A percentile compares a stretch with the other conserved stretches of the same genome.
Conservation (phyloP, 2,113 vertebrate species). For the Irena cyanogastra region DNA sequence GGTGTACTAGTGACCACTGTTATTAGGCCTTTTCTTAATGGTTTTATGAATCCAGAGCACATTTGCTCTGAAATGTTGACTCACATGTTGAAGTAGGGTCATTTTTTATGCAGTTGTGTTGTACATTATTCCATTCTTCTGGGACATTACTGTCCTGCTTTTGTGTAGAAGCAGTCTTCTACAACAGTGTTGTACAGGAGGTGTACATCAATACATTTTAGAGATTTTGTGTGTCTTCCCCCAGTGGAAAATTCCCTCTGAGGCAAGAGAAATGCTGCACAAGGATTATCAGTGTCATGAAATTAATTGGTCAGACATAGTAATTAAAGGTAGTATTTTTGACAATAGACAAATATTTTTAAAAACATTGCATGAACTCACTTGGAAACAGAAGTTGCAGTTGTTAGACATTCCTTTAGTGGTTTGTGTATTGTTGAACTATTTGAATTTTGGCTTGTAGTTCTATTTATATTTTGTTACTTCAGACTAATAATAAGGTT, state of each 20-base stretch:
- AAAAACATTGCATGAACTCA: background rate
- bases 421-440: background rate
- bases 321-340: background rate
- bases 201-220: background rate
- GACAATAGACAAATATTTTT: background rate
- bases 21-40: background rate
- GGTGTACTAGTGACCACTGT: background rate
- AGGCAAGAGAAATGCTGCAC: background rate
- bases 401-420: background rate
- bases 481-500: background rate
- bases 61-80: background rate
- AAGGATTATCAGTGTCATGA: background rate
- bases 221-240: background rate
- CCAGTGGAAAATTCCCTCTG: background rate
- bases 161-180: background rate
- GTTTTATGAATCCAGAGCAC: background rate
- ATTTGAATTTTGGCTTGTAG: background rate
- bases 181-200: accelerated
- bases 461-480: background rate
- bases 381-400: background rate
- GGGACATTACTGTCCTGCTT: background rate
- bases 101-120: background rate
- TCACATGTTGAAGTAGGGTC: background rate
- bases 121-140: background rate
- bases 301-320: background rate